A percentile compares a stretch with the other conserved stretches of the same genome.
These are phyloP conservation scores for Notodonta ziczac DNA, from an alignment of 2,888 invertebrate species.

Conservation along the genomic window DNA sequence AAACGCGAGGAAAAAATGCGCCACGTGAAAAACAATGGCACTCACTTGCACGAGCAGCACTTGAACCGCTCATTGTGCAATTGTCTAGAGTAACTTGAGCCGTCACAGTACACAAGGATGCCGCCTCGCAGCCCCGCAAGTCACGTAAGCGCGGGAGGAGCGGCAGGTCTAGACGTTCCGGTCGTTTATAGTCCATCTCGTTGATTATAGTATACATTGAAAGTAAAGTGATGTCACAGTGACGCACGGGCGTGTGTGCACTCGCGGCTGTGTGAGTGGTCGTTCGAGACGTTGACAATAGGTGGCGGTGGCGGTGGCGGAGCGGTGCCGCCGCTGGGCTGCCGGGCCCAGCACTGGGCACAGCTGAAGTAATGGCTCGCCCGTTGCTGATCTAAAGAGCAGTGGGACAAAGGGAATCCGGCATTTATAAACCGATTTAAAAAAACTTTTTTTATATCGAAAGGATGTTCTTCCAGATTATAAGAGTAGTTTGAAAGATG, in stretches of 20 bases:
- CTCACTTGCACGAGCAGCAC: slow-evolving; percentile 60
- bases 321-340: no score
- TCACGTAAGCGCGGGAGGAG: slow-evolving; percentile 15
- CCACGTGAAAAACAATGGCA: slow-evolving; percentile 76
- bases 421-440: no score
- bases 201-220: slow-evolving; percentile 40
- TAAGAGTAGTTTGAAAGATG: no score
- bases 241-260: slow-evolving; percentile 42
- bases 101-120: slow-evolving; percentile 7
- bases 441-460: no score
- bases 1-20: slow-evolving; percentile 62
- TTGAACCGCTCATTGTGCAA: slow-evolving; percentile 55
- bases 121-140: slow-evolving; percentile 6
- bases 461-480: no score
- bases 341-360: no score
- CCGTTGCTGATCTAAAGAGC: no score
- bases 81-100: slow-evolving; percentile 42
- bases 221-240: slow-evolving; percentile 48
- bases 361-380: no score
- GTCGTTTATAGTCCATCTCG: slow-evolving; percentile 26
- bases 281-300: slow-evolving; percentile 35
- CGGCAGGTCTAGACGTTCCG: slow-evolving; percentile 15
- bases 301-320: slow-evolving; percentile 39
- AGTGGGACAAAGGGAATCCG: no score
- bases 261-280: slow-evolving; percentile 44